These are phyloP conservation scores for Macaria notata DNA, from an alignment of 2,888 invertebrate species.

Conservation along the genomic window DNA sequence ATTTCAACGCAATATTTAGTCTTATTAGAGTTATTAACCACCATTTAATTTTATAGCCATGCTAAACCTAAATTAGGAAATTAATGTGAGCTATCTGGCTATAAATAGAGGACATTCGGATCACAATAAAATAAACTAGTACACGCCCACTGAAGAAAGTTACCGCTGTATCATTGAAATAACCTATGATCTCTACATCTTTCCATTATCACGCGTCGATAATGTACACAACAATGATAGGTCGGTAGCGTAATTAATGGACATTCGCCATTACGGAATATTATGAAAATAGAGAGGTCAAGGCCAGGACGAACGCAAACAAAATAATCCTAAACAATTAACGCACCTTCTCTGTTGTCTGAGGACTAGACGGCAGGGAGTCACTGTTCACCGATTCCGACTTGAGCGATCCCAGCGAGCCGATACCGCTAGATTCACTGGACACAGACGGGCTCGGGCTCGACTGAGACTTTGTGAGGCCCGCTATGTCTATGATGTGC, in stretches of 20 bases:
- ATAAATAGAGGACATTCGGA: slow-evolving; percentile 14
- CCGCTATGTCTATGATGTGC: slow-evolving; percentile 79
- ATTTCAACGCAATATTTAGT: no score
- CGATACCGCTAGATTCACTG: slow-evolving; percentile 84
- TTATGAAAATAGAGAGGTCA: slow-evolving; percentile 83
- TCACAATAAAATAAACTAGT: slow-evolving; percentile 9
- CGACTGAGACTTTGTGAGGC: slow-evolving; percentile 72
- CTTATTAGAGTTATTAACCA: background rate
- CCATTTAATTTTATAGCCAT: slow-evolving; percentile 1
- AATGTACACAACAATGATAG: slow-evolving; percentile 65
- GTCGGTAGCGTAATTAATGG: slow-evolving; percentile 62
- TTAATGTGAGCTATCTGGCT: slow-evolving; percentile 7
- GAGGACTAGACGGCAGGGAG: slow-evolving; percentile 79
- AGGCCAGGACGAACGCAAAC: slow-evolving; percentile 80
- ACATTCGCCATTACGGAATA: slow-evolving; percentile 80
- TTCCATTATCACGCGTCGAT: slow-evolving; percentile 63
- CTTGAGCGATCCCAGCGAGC: slow-evolving; percentile 81
- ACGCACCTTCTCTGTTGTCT: slow-evolving; percentile 78
- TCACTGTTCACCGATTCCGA: slow-evolving; percentile 75
- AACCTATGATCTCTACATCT: slow-evolving; percentile 44
- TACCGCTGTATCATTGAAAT: slow-evolving; percentile 6
- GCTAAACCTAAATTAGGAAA: slow-evolving; percentile 1
- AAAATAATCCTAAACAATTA: slow-evolving; percentile 56
- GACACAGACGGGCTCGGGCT: slow-evolving; percentile 82
- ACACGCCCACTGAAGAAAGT: slow-evolving; percentile 4